Conservation (phyloP, 2,888 invertebrate genomes). For the Hirtodrosophila cameraria region DNA sequence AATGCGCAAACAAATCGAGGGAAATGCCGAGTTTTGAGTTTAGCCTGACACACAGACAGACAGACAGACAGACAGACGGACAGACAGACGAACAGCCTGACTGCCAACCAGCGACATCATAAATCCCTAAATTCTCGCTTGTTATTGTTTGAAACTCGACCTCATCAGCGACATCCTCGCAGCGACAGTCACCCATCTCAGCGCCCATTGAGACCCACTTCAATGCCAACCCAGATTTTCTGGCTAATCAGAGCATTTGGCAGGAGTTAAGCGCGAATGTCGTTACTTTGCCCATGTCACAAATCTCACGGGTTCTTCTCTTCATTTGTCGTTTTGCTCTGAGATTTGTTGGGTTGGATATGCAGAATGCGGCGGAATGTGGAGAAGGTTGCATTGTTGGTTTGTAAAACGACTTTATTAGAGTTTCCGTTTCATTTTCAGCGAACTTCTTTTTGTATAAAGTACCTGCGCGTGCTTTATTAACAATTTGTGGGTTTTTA, state of each 20-base stretch:
- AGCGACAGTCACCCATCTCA: conserved; percentile 17
- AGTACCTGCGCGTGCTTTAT: conserved; percentile 22
- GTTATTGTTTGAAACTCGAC: conserved; percentile 78
- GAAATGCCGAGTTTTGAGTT: conserved; percentile 36
- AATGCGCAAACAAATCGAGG: conserved; percentile 74
- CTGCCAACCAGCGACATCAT: conserved; percentile 55
- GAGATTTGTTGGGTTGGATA: conserved; percentile 37
- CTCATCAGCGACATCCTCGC: too few species aligned
- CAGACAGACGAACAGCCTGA: too few species aligned
- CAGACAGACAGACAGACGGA: conserved; percentile 14
- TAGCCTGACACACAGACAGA: conserved; percentile 34
- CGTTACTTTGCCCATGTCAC: conserved; percentile 43
- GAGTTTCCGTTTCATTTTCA: conserved; percentile 33
- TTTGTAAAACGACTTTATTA: conserved; percentile 49
- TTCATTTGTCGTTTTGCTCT: conserved; percentile 39
- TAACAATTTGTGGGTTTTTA: conserved; percentile 8
- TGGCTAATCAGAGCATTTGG: conserved; percentile 68
- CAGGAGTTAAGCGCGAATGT: conserved; percentile 63
- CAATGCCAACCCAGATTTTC: conserved; percentile 39
- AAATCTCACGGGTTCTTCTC: conserved; percentile 25
- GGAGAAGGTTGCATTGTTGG: background rate
- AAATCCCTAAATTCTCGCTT: conserved; percentile 77
- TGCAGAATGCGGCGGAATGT: conserved; percentile 17
- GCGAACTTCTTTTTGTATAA: conserved; percentile 7
- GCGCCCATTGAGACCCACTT: conserved; percentile 48